Evolutionary conservation across 2,113 vertebrate genomes (phyloP), one percentile per base, ranked within the genome.

Genomic region (Helogale parvula): DNA sequence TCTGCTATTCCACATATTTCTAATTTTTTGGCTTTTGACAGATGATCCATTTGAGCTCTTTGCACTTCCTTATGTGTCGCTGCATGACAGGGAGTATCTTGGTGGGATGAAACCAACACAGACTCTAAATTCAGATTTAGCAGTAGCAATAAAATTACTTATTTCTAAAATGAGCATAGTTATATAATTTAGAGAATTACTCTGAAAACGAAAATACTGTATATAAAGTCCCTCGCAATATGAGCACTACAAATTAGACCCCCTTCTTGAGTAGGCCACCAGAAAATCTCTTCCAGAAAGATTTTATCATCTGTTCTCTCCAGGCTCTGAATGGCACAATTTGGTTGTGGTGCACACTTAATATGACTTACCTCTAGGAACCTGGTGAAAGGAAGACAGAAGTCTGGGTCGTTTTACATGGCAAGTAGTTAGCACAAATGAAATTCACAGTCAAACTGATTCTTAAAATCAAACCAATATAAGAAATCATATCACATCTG

Each of bases 141-240:
- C 29, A 71, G 19, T 41, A 71, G 47, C 14, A 85, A 19, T 80
- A 7, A 33, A 77, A 41, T 82, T 63, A 7, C 52, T 86, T 1
- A 52, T 69, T 38, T 52, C n/a, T 89, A 93, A 93, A 74, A 80
- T 80, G 76, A 72, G 4, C 5, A n/a, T 71, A 74, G 79, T 57
- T 71, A 27, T 19, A 86, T 52, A 57, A 41, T 74, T 83, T 96
- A 76, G 5, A 88, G 5, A 90, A 71, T 90, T 92, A 54, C n/a
- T 88, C 72, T 72, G 13, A 85, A 94, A 96, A 66, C 81, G 6
- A 63, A 89, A 90, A 84, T 31, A 68, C 85, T 76, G 1, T 91
- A 50, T 33, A 35, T 82, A 72, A 83, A 90, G 15, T 25, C 35
- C 4, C 17, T 80, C 80, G 33, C 9, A 84, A 47, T 52, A 41